Evolutionary conservation across 2,888 invertebrate genomes (phyloP).

Genomic region (Julus scandinavius): DNA sequence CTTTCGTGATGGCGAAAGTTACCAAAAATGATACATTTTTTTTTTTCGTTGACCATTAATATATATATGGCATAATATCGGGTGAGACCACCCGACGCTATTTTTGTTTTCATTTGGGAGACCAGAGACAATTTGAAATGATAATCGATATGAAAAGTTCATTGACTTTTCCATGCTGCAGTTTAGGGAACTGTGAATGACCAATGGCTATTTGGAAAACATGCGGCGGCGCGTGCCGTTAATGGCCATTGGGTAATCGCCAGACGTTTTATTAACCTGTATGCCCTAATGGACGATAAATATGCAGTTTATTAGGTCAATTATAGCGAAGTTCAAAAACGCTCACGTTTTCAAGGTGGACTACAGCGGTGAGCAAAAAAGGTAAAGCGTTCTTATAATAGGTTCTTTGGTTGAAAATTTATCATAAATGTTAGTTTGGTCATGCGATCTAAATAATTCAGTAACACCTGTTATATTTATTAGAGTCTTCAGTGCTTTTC

Average conservation of each 20-base stretch:
- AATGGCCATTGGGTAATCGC: background rate
- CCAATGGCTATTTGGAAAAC: constrained; percentile 21
- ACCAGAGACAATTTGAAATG: background rate
- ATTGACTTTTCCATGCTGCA: background rate
- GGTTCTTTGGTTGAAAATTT: background rate
- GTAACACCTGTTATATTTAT: too few species aligned
- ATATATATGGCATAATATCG: background rate
- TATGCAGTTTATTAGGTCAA: constrained; percentile 32
- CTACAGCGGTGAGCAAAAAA: background rate
- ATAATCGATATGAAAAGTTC: constrained; percentile 16
- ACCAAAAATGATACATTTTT: background rate
- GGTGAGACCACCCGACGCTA: background rate
- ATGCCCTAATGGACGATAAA: background rate
- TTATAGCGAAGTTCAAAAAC: background rate
- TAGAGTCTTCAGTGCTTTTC: too few species aligned
- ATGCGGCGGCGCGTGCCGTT: background rate
- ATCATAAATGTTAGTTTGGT: too few species aligned
- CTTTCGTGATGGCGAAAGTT: background rate
- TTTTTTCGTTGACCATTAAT: background rate
- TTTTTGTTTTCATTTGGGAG: constrained; percentile 13
- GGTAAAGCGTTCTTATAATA: too few species aligned
- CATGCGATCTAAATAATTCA: too few species aligned
- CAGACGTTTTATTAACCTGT: background rate
- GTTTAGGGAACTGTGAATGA: background rate
- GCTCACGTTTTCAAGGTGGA: constrained; percentile 2